phyloP scores from a whole-genome alignment of 2,888 invertebrate species.

The Plagodis pulveraria region DNA sequence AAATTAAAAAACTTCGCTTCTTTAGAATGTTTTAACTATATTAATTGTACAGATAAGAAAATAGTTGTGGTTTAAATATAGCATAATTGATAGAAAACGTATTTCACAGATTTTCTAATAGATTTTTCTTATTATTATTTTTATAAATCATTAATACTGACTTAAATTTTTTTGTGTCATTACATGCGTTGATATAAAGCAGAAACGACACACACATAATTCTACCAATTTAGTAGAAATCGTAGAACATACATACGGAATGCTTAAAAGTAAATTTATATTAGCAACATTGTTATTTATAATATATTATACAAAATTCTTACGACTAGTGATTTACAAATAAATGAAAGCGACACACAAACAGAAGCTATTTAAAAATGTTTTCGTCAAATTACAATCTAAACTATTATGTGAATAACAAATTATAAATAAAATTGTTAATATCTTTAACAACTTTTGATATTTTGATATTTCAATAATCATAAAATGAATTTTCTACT shows the following conservation, averaged over 20 bases:
- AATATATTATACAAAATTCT: conserved; percentile 28
- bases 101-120: neutral
- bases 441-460: no score
- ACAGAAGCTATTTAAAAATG: conserved; percentile 2
- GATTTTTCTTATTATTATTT: conserved; percentile 39
- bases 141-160: conserved; percentile 66
- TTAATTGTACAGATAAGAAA: no score
- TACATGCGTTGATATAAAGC: conserved; percentile 59
- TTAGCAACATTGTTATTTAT: conserved; percentile 26
- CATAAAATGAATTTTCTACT: no score
- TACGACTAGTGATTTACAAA: conserved; percentile 34
- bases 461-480: no score
- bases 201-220: conserved; percentile 45
- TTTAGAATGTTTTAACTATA: no score
- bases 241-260: conserved; percentile 56
- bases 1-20: no score
- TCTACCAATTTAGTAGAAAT: conserved; percentile 19
- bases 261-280: conserved; percentile 48
- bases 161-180: conserved; percentile 57
- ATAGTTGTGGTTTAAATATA: no score
- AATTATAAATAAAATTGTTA: no score
- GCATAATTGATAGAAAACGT: no score
- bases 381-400: neutral
- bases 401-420: no score
- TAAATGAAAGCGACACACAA: conserved; percentile 21